Conservation (phyloP, 2,113 vertebrate species). For the Rhineura floridana region DNA sequence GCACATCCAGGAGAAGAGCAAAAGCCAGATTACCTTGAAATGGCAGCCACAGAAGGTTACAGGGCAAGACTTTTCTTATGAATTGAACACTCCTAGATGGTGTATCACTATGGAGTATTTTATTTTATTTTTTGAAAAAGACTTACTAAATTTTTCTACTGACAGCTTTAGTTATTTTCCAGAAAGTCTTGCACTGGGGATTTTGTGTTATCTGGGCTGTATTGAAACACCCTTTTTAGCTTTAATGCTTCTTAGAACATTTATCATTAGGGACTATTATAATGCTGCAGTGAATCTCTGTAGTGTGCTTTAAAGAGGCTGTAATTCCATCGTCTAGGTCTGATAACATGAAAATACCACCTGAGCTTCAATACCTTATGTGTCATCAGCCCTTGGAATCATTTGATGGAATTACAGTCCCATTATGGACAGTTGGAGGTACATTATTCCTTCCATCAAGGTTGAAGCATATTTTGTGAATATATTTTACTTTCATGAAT, state of each 20-base stretch:
- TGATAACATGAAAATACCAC: conserved; percentile 27
- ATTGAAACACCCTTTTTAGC: background rate
- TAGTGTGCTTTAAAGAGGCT: background rate
- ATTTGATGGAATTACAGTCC: background rate
- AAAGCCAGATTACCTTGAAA: background rate
- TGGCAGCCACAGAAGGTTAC: too few relatives aligned
- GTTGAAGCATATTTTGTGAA: conserved; percentile 2
- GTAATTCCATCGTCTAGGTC: conserved; percentile 4
- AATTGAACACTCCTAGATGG: background rate
- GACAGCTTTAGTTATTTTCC: background rate
- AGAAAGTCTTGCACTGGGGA: rapidly evolving
- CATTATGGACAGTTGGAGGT: background rate
- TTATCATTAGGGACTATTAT: conserved; percentile 3
- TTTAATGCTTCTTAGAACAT: background rate
- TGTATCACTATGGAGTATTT: background rate
- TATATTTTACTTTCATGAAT: conserved; percentile 9
- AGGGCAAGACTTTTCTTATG: background rate
- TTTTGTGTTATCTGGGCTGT: background rate
- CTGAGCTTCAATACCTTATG: background rate
- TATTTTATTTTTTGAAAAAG: background rate
- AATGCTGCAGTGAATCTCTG: background rate
- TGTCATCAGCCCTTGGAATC: background rate
- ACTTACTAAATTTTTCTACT: background rate
- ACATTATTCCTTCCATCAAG: conserved; percentile 3
- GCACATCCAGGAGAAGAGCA: background rate